Evolutionary conservation across 2,888 invertebrate species (phyloP).

Genomic region (Acleris emargana): DNA sequence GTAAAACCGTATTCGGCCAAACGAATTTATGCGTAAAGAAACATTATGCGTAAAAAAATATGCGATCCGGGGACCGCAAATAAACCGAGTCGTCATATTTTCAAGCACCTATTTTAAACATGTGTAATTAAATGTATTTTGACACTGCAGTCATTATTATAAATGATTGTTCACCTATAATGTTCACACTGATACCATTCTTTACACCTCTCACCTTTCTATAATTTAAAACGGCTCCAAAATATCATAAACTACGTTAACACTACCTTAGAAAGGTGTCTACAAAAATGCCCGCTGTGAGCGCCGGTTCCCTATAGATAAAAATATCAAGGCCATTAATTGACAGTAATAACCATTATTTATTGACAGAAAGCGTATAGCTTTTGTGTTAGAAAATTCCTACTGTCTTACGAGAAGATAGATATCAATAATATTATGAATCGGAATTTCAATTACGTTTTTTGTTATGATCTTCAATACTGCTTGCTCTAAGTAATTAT

Average conservation of each 20-base stretch:
- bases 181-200: slow-evolving; percentile 18
- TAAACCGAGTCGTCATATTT: too few relatives aligned
- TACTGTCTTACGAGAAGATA: slow-evolving; percentile 29
- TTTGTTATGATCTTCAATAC: slow-evolving; percentile 5
- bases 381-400: slow-evolving; percentile 26
- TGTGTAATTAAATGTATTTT: not conserved
- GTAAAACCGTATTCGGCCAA: too few relatives aligned
- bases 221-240: slow-evolving; percentile 20
- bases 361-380: slow-evolving; percentile 33
- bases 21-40: too few relatives aligned
- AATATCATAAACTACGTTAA: slow-evolving; percentile 28
- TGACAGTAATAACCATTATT: slow-evolving; percentile 38
- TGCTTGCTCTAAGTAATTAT: too few relatives aligned
- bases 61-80: too few relatives aligned
- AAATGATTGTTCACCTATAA: slow-evolving; percentile 5
- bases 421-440: slow-evolving; percentile 25
- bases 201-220: slow-evolving; percentile 32
- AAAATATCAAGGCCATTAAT: slow-evolving; percentile 32
- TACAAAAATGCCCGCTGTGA: slow-evolving; percentile 34
- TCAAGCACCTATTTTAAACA: not conserved
- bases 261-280: slow-evolving; percentile 22
- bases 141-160: not conserved
- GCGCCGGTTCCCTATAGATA: slow-evolving; percentile 34
- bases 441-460: slow-evolving; percentile 6
- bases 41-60: too few relatives aligned